These are phyloP conservation scores for Eubucco bourcierii DNA, from an alignment of 2,113 vertebrate genomes.

Conservation along the genomic window DNA sequence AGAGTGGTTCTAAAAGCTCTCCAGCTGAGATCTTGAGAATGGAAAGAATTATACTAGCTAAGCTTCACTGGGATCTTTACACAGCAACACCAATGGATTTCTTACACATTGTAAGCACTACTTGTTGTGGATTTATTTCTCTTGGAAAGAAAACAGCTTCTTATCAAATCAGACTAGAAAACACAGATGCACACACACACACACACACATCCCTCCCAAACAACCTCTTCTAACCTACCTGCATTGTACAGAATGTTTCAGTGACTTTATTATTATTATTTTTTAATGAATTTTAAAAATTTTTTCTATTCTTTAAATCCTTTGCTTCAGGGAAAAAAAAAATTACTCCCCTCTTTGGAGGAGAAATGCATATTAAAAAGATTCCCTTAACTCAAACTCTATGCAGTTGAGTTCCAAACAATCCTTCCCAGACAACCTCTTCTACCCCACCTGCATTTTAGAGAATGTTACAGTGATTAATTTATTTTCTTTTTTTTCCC, in stretches of 20 bases:
- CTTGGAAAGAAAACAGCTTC: constrained; percentile 55
- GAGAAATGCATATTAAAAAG: constrained; percentile 6
- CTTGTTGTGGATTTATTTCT: not conserved
- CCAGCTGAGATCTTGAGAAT: constrained; percentile 86
- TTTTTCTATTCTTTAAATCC: constrained; percentile 35
- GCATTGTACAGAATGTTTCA: constrained; percentile 36
- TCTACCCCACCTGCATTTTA: too few relatives aligned
- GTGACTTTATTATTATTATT: not conserved
- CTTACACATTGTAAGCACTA: constrained; percentile 82
- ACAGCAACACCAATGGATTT: constrained; percentile 85
- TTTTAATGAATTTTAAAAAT: not conserved
- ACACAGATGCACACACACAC: constrained; percentile 37
- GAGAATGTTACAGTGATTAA: too few relatives aligned
- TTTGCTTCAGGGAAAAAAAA: not conserved
- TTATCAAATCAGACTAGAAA: constrained; percentile 67
- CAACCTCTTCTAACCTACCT: constrained; percentile 24
- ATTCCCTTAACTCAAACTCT: constrained; percentile 46
- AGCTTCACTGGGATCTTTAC: constrained; percentile 87
- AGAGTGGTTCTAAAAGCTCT: constrained; percentile 82
- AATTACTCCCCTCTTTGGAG: not conserved
- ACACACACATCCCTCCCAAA: not conserved
- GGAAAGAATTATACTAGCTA: constrained; percentile 86
- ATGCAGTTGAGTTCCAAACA: too few relatives aligned
- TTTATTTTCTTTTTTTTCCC: too few relatives aligned
- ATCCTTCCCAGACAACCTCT: too few relatives aligned